Conservation (phyloP, 1,140 invertebrate genomes). For the Stenopsyche tienmushanensis region DNA sequence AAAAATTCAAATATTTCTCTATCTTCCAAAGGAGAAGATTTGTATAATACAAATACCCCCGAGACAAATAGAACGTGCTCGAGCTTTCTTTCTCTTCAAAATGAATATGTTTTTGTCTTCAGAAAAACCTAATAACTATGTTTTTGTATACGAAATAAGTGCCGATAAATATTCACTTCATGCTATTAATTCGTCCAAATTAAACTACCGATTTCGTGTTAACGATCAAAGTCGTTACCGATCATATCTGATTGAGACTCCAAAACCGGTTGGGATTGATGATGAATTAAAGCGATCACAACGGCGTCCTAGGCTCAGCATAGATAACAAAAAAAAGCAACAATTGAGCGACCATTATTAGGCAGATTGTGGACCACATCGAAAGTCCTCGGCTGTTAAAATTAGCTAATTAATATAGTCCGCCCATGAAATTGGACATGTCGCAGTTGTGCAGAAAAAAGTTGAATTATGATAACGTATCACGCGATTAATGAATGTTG, state of each 20-base stretch:
- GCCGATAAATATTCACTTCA: slow-evolving; percentile 19
- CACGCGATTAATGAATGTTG: slow-evolving; percentile 23
- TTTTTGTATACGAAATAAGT: slow-evolving; percentile 9
- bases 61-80: too few relatives aligned
- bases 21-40: too few relatives aligned
- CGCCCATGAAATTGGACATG: not conserved
- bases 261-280: not conserved
- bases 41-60: too few relatives aligned
- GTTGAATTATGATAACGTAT: slow-evolving; percentile 2
- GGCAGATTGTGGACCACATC: too few relatives aligned
- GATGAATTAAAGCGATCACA: not conserved
- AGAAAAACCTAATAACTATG: too few relatives aligned
- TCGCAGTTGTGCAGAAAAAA: not conserved
- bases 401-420: not conserved
- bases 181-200: slow-evolving; percentile 18
- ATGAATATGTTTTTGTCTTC: too few relatives aligned
- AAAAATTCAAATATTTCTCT: too few relatives aligned
- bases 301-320: not conserved
- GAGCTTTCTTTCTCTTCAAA: too few relatives aligned
- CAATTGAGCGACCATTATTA: too few relatives aligned
- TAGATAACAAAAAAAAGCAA: too few relatives aligned
- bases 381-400: not conserved
- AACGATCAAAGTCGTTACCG: slow-evolving; percentile 1
- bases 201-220: slow-evolving; percentile 7
- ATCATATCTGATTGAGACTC: slow-evolving; percentile 3